Conservation (phyloP, 1,140 invertebrate genomes). For the Asbolus verrucosus region DNA sequence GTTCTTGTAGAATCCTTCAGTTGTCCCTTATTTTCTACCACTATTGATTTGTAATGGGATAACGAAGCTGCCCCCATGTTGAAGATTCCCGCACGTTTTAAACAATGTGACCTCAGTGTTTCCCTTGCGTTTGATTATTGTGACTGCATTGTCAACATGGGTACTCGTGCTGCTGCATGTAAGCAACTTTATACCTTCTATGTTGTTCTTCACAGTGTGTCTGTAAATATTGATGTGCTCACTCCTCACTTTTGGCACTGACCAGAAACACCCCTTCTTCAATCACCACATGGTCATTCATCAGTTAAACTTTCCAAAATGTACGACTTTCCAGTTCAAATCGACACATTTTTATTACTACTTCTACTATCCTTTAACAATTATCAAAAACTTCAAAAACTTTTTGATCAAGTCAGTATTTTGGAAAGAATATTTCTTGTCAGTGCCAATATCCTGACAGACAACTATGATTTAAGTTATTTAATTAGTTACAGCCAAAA, state of each 20-base stretch:
- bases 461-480: neutral
- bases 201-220: constrained; percentile 47
- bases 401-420: constrained; percentile 9
- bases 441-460: neutral
- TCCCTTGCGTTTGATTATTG: constrained; percentile 67
- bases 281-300: neutral
- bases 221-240: constrained; percentile 45
- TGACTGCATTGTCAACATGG: constrained; percentile 74
- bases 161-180: constrained; percentile 79
- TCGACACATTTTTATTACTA: constrained; percentile 5
- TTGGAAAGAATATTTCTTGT: constrained; percentile 18
- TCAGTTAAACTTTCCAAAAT: constrained; percentile 14
- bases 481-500: constrained; percentile 93
- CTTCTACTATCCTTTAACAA: constrained; percentile 3
- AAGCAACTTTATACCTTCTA: constrained; percentile 66
- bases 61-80: constrained; percentile 65
- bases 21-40: constrained; percentile 63
- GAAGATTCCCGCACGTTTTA: constrained; percentile 67
- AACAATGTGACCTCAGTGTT: constrained; percentile 67
- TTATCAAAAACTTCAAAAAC: constrained; percentile 11
- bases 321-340: neutral
- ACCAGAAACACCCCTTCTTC: constrained; percentile 9
- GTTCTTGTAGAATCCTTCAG: constrained; percentile 63
- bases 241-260: constrained; percentile 4
- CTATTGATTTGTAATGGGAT: constrained; percentile 65